These are phyloP conservation scores for Scyliorhinus canicula DNA, from an alignment of 2,797 vertebrate genomes.

Conservation along the genomic window DNA sequence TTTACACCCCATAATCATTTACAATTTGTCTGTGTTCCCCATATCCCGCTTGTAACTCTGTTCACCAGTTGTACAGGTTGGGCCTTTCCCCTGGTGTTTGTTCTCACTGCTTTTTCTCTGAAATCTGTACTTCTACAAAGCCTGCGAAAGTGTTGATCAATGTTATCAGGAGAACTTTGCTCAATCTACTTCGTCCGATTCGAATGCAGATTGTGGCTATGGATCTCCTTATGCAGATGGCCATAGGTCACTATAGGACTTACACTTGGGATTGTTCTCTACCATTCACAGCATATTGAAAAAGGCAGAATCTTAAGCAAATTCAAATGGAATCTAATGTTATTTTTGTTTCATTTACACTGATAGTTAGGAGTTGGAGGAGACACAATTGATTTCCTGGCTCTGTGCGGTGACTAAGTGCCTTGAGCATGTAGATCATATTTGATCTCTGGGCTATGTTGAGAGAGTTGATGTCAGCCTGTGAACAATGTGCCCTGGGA, in stretches of 20 bases:
- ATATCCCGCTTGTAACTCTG: not conserved
- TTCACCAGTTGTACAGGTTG: not conserved
- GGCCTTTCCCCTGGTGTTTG: not conserved
- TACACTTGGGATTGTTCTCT: not conserved
- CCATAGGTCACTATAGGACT: not conserved
- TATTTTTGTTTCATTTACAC: not conserved
- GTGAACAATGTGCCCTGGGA: not conserved
- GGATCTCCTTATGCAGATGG: not conserved
- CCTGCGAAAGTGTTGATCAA: not conserved
- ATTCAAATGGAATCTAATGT: not conserved
- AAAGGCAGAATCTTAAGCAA: not conserved
- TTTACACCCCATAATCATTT: not conserved
- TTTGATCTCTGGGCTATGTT: not conserved
- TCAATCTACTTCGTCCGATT: not conserved
- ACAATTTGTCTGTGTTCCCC: not conserved
- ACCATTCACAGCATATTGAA: not conserved
- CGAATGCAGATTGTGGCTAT: not conserved
- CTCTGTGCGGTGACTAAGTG: not conserved
- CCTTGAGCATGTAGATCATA: not conserved
- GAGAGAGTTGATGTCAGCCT: not conserved
- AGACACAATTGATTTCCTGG: too few relatives aligned
- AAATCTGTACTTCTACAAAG: not conserved
- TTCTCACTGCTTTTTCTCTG: not conserved
- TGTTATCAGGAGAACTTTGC: not conserved
- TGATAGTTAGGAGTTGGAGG: not conserved